Evolutionary conservation across 1,140 invertebrate genomes (phyloP).

Genomic region (Drosophila tristis): DNA sequence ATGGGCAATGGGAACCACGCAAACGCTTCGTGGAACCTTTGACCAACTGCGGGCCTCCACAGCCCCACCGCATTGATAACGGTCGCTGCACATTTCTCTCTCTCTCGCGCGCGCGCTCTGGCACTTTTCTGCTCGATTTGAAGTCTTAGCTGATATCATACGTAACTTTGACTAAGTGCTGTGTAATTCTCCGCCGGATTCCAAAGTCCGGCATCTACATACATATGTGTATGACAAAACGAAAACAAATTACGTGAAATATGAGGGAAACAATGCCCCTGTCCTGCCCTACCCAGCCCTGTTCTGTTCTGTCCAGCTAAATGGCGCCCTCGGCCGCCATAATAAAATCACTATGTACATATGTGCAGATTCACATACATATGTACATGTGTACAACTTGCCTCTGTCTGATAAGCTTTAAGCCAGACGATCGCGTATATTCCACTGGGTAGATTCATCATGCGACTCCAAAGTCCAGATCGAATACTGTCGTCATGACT

Average conservation of each 20-base stretch:
- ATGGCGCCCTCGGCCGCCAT: background rate
- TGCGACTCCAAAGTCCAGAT: conserved; percentile 28
- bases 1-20: conserved; percentile 45
- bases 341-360: background rate
- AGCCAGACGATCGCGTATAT: conserved; percentile 12
- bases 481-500: conserved; percentile 24
- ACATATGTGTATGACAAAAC: conserved; percentile 26
- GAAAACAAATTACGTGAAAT: conserved; percentile 33
- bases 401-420: conserved; percentile 43
- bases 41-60: conserved; percentile 16
- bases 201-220: conserved; percentile 42
- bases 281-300: background rate
- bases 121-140: background rate
- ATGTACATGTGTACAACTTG: background rate
- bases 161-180: conserved; percentile 50
- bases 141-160: conserved; percentile 8
- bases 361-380: conserved; percentile 6
- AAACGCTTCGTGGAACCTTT: conserved; percentile 54
- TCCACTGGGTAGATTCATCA: no score
- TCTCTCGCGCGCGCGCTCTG: background rate
- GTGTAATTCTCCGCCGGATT: conserved; percentile 48
- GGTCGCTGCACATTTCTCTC: conserved; percentile 15
- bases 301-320: no score
- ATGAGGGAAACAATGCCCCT: conserved; percentile 6
- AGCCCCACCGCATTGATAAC: conserved; percentile 46